Base-by-base conservation (phyloP, 1,140 invertebrate species). In the Polyergus mexicanus region DNA sequence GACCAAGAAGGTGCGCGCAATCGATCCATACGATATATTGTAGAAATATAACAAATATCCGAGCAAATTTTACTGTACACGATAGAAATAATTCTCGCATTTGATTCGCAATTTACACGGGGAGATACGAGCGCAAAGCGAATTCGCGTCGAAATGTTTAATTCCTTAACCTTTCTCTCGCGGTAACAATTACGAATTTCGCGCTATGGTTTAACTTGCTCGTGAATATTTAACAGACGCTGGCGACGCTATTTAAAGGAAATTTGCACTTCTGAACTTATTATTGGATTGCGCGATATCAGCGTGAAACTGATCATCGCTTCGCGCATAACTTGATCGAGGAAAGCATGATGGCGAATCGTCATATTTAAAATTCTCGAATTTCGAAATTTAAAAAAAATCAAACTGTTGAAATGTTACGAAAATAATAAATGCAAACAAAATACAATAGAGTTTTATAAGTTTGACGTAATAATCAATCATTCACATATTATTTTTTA, bases 151-250 rank as follows among this genome's bases (percentile, higher is more conserved):
- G 32, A 86, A 86, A 47, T 58, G 87, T 72, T 85, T 58, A 66
- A 74, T 84, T 65, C 80, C 77, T 32, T 25, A 66, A 87, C 65
- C 65, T 68, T 88, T 35, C 44, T 35, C 44, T 28, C 13, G 25
- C 28, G n/a, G 47, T 38, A 74, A 86, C 54, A 51, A 51, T 51
- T 51, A 4, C 16, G 60, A 80, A 84, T 80, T 88, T 78, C 63
- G 28, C 66, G 28, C 56, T 28, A 47, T 28, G 58, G 68, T 90
- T 87, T 69, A 60, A 84, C 74, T 77, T 25, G 19, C 71, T 85
- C 80, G 60, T 90, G 68, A 89, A 90, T 89, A 89, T 89, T 78
- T 69, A 85, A 58, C 74, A 32, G 41, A 28, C 16, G 75, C 76
- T 65, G 62, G 38, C 22, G 56, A 16, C 22, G 62, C 74, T 86